Conservation (phyloP, 1,140 invertebrate species). For the Nylanderia fulva region DNA sequence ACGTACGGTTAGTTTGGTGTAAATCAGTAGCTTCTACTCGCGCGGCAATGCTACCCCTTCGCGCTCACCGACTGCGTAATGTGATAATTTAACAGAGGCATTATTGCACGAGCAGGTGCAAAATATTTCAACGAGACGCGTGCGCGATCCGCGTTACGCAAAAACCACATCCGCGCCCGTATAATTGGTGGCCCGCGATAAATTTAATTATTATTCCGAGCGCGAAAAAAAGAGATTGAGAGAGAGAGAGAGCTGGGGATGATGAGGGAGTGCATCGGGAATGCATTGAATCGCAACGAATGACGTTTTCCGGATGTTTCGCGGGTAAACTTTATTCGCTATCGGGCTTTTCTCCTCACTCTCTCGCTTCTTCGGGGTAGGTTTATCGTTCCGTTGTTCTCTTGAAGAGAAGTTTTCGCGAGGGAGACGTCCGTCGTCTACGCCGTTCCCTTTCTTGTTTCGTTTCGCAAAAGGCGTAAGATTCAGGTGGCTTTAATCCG, state of each 20-base stretch:
- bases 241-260: background rate
- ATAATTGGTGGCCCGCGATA: slow-evolving; percentile 64
- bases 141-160: slow-evolving; percentile 17
- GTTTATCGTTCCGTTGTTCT: slow-evolving; percentile 9
- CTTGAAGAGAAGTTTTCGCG: slow-evolving; percentile 35
- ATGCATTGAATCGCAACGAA: slow-evolving; percentile 43
- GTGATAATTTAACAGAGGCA: slow-evolving; percentile 74
- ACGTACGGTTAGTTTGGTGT: slow-evolving; percentile 63
- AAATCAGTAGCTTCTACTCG: slow-evolving; percentile 63
- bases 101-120: slow-evolving; percentile 73
- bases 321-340: slow-evolving; percentile 30
- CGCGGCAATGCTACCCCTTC: background rate
- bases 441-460: slow-evolving; percentile 33
- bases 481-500: slow-evolving; percentile 55
- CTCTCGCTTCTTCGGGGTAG: background rate
- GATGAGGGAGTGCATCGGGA: background rate
- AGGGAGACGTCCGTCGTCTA: slow-evolving; percentile 52
- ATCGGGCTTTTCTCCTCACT: background rate
- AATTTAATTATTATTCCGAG: slow-evolving; percentile 72
- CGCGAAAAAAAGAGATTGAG: background rate
- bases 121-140: slow-evolving; percentile 74
- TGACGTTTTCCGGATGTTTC: slow-evolving; percentile 18
- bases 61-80: slow-evolving; percentile 54
- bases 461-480: background rate
- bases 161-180: slow-evolving; percentile 67